A percentile compares a stretch with the other conserved stretches of the same genome.
Conservation (phyloP, 2,888 invertebrate species). For the Caenorhabditis doughertyi region DNA sequence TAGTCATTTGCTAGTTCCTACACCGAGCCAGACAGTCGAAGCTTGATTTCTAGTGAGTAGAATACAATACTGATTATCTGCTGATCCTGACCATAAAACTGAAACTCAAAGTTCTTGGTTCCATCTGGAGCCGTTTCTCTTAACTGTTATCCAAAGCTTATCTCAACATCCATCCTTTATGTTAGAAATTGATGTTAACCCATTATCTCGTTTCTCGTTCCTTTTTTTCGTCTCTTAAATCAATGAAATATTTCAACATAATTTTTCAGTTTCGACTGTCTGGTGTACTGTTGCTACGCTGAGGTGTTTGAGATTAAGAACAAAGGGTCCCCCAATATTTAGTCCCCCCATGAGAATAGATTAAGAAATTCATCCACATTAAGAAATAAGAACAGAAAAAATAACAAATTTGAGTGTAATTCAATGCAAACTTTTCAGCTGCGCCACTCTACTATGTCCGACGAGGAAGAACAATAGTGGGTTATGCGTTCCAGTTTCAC, state of each 20-base stretch:
- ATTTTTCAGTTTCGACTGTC: conserved; percentile 65
- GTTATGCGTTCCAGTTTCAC: conserved; percentile 74
- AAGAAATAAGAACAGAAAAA: conserved; percentile 18
- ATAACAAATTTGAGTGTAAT: conserved; percentile 46
- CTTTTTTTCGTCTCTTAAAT: neutral
- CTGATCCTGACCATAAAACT: too few relatives aligned
- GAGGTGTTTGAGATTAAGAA: conserved; percentile 57
- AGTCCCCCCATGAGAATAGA: conserved; percentile 57
- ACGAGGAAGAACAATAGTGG: conserved; percentile 79
- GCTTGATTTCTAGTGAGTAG: too few relatives aligned
- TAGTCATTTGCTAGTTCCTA: conserved; percentile 25
- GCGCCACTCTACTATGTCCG: conserved; percentile 73
- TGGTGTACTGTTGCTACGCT: conserved; percentile 63
- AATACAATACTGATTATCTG: too few relatives aligned
- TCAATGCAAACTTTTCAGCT: conserved; percentile 68
- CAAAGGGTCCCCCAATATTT: conserved; percentile 51
- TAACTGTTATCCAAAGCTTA: too few relatives aligned
- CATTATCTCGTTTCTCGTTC: neutral
- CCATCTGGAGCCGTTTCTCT: too few relatives aligned
- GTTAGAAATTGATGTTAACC: too few relatives aligned
- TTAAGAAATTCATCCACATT: conserved; percentile 31
- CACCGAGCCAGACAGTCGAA: conserved; percentile 61
- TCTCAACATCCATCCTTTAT: too few relatives aligned
- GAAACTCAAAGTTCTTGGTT: too few relatives aligned
- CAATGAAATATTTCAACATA: neutral